A percentile compares a stretch with the other conserved stretches of the same genome.
These are phyloP conservation scores for Corynorhinus townsendii DNA, from an alignment of 2,113 vertebrate genomes.

Conservation along the genomic window DNA sequence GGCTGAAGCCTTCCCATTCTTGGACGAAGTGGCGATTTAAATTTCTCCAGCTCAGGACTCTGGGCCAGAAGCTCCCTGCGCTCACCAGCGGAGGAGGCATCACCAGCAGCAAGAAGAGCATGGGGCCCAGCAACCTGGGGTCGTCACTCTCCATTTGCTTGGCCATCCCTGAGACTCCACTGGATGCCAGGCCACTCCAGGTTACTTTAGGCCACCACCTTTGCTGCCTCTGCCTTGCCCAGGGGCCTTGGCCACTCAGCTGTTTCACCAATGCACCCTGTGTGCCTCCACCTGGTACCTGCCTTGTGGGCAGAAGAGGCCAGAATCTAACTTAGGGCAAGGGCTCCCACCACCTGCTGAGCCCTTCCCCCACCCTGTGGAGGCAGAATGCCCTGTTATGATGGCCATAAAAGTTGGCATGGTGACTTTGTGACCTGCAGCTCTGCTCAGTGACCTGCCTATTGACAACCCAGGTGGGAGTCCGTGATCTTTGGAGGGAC, in stretches of 20 bases:
- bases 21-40: background rate
- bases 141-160: slow-evolving; percentile 20
- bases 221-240: background rate
- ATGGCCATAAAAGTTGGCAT: slow-evolving; percentile 51
- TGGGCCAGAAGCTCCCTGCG: background rate
- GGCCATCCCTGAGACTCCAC: background rate
- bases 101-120: background rate
- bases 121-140: background rate
- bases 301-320: background rate
- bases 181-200: background rate
- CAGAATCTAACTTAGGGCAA: background rate
- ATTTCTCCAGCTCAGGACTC: background rate
- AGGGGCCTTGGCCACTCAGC: background rate
- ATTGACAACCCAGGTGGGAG: background rate
- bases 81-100: background rate
- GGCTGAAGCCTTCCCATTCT: background rate
- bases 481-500: background rate
- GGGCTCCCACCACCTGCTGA: background rate
- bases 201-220: background rate
- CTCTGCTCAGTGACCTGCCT: background rate
- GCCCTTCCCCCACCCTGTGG: background rate
- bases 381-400: background rate
- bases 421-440: slow-evolving; percentile 63
- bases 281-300: background rate
- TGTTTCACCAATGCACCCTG: background rate